These are phyloP conservation scores for Apoderus coryli DNA, from an alignment of 2,888 invertebrate genomes.

Conservation along the genomic window DNA sequence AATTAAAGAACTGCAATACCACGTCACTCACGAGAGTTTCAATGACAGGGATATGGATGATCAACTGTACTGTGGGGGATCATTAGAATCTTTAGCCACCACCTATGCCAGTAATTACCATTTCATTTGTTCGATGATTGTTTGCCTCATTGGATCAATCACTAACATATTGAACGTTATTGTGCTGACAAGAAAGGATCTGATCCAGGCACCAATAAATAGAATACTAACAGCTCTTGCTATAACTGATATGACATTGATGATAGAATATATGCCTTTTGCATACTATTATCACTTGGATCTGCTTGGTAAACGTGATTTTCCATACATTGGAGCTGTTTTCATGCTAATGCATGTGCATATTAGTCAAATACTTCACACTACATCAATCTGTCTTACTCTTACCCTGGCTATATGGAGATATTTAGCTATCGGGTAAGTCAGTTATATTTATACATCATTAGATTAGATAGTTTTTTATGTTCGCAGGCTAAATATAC, in stretches of 20 bases:
- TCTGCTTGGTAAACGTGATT: conserved; percentile 47
- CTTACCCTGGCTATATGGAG: conserved; percentile 75
- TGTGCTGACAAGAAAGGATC: conserved; percentile 68
- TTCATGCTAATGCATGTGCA: conserved; percentile 69
- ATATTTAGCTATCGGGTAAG: conserved; percentile 70
- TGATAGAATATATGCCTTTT: conserved; percentile 73
- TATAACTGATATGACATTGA: conserved; percentile 78
- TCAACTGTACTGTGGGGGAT: conserved; percentile 19
- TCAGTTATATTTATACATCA: too few species aligned
- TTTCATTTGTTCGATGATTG: conserved; percentile 67
- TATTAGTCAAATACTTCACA: conserved; percentile 67
- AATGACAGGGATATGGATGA: conserved; percentile 4
- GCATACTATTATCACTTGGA: conserved; percentile 48
- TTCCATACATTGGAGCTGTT: conserved; percentile 57
- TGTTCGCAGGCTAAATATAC: too few species aligned
- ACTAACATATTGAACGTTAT: conserved; percentile 79
- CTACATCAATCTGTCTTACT: conserved; percentile 70
- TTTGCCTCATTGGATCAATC: conserved; percentile 75
- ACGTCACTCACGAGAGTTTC: too few species aligned
- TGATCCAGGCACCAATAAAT: conserved; percentile 74
- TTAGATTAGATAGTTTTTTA: too few species aligned
- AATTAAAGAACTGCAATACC: too few species aligned
- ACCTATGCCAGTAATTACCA: conserved; percentile 55
- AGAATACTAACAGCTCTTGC: conserved; percentile 73
- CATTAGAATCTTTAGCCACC: conserved; percentile 36